These are phyloP conservation scores for Hoplostethus mediterraneus DNA, from an alignment of 2,797 vertebrate species.

Conservation along the genomic window DNA sequence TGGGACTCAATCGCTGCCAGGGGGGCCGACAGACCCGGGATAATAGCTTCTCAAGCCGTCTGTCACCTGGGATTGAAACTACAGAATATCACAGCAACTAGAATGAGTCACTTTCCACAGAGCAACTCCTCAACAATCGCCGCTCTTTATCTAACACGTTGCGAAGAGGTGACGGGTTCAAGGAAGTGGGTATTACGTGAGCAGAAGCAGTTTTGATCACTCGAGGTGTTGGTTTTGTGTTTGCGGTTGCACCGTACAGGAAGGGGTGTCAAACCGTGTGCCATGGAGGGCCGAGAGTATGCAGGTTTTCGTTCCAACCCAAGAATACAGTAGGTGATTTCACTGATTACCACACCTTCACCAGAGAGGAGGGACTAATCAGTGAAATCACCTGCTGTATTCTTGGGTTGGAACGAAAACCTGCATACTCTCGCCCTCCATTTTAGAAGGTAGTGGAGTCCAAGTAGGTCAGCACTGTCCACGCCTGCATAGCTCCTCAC, in stretches of 20 bases:
- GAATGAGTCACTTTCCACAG: conserved; percentile 12
- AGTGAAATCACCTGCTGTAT: no score
- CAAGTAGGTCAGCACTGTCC: background rate
- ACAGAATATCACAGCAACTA: conserved; percentile 4
- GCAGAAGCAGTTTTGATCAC: no score
- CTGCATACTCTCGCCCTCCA: no score
- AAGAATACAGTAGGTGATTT: no score
- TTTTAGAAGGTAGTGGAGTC: background rate
- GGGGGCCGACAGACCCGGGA: background rate
- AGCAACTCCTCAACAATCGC: conserved; percentile 20
- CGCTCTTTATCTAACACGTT: background rate
- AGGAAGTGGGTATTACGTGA: background rate
- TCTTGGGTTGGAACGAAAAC: no score
- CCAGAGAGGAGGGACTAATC: no score
- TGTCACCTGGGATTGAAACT: conserved; percentile 39
- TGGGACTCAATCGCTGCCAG: conserved; percentile 29
- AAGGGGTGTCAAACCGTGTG: background rate
- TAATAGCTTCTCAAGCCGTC: conserved; percentile 19
- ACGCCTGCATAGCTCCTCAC: no score
- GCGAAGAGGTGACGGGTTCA: background rate
- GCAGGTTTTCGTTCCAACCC: no score
- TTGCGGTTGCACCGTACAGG: background rate
- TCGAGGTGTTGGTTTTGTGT: background rate
- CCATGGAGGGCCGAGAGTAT: no score
- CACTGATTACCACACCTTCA: no score